Conservation (phyloP, 2,888 invertebrate species). For the Leptinotarsa rubiginosa region DNA sequence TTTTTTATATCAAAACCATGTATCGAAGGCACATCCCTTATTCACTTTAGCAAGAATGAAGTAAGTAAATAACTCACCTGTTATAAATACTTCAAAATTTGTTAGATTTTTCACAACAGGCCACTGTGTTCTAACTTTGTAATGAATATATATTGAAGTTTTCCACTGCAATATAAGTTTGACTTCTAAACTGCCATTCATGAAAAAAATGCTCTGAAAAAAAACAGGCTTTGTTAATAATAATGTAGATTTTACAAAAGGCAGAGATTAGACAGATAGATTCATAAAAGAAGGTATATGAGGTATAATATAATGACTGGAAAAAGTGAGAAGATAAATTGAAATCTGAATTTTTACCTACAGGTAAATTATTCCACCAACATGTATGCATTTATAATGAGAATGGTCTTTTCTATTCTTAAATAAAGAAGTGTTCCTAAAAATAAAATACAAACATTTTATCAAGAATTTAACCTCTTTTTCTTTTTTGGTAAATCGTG, state of each 20-base stretch:
- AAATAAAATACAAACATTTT: too few relatives aligned
- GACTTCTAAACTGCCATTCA: slow-evolving; percentile 72
- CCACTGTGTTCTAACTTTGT: slow-evolving; percentile 73
- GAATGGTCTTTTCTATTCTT: too few relatives aligned
- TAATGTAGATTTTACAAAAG: too few relatives aligned
- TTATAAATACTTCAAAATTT: slow-evolving; percentile 63
- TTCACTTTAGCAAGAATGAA: background rate
- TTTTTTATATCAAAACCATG: background rate
- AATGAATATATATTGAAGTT: slow-evolving; percentile 77
- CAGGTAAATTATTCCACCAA: background rate
- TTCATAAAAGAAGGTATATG: background rate
- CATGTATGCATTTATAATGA: background rate
- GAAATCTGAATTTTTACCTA: slow-evolving; percentile 15
- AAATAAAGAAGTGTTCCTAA: too few relatives aligned
- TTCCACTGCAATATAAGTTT: slow-evolving; percentile 79
- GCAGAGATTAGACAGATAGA: background rate
- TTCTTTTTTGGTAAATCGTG: too few relatives aligned
- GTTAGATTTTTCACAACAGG: slow-evolving; percentile 67
- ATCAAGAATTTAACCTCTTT: too few relatives aligned
- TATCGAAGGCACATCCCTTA: too few relatives aligned
- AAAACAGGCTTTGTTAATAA: background rate
- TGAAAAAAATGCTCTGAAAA: slow-evolving; percentile 68
- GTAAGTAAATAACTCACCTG: slow-evolving; percentile 56
- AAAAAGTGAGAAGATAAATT: slow-evolving; percentile 23
- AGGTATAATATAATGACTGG: slow-evolving; percentile 20